A percentile compares a stretch with the other conserved stretches of the same genome.
These are phyloP conservation scores for Drosophila nigromelanica DNA, from an alignment of 1,140 invertebrate species.

Conservation along the genomic window DNA sequence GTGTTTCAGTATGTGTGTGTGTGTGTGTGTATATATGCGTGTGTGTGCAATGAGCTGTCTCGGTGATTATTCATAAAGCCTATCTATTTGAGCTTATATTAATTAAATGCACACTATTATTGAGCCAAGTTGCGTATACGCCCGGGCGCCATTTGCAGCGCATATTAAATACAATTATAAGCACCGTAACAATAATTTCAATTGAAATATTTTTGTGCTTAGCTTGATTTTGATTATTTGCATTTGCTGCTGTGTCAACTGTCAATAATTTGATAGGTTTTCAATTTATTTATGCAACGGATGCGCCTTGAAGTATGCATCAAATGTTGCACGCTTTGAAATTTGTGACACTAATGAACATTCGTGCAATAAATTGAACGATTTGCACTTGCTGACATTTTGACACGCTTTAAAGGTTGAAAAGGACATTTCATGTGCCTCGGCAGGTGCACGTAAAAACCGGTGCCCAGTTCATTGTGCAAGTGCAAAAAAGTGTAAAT, in stretches of 20 bases:
- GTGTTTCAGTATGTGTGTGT: background rate
- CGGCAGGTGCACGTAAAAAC: no score
- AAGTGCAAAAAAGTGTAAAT: background rate
- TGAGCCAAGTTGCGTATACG: conserved; percentile 46
- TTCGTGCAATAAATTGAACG: no score
- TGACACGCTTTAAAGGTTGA: no score
- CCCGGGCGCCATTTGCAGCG: conserved; percentile 13
- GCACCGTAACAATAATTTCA: background rate
- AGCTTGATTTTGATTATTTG: conserved; percentile 10
- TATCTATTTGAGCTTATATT: conserved; percentile 63
- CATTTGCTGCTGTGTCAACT: conserved; percentile 4
- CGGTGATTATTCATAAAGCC: conserved; percentile 68
- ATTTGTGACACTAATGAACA: background rate
- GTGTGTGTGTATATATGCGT: background rate
- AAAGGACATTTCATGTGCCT: no score
- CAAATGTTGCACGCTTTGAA: background rate
- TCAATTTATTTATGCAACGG: conserved; percentile 4
- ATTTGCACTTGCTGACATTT: background rate
- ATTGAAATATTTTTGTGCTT: conserved; percentile 10
- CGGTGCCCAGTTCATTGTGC: background rate
- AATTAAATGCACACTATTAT: conserved; percentile 72
- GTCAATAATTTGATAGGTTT: conserved; percentile 67
- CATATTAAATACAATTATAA: conserved; percentile 39
- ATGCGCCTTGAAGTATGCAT: conserved; percentile 23
- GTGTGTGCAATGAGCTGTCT: conserved; percentile 13